Evolutionary conservation across 2,113 vertebrate genomes (phyloP).

Genomic region (Oophaga pumilio): DNA sequence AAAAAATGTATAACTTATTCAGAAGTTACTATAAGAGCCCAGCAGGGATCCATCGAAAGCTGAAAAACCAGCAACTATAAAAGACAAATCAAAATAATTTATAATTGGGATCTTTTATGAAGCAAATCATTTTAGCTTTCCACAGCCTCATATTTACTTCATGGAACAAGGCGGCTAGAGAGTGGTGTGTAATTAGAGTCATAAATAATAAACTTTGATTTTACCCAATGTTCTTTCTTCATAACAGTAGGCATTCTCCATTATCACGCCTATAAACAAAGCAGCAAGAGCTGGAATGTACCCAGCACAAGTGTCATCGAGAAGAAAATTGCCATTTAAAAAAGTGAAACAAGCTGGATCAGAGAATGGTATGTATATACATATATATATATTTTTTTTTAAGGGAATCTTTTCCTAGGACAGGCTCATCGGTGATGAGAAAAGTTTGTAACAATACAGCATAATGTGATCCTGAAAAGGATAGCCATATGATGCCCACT

Average conservation of each 20-base stretch:
- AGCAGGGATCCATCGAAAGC: neutral
- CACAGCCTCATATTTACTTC: neutral
- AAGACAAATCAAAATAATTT: neutral
- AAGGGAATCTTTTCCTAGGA: too few relatives aligned
- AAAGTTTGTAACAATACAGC: too few relatives aligned
- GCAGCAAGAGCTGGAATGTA: neutral
- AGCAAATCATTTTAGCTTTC: neutral
- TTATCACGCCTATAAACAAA: too few relatives aligned
- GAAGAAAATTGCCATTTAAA: neutral
- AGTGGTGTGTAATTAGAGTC: neutral
- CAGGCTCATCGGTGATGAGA: too few relatives aligned
- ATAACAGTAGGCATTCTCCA: neutral
- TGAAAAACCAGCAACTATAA: neutral
- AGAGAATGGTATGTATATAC: too few relatives aligned
- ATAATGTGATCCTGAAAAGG: too few relatives aligned
- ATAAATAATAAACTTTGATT: constrained; percentile 30
- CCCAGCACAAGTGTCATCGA: neutral
- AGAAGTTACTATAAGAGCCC: neutral
- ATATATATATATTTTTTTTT: too few relatives aligned
- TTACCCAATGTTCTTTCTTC: constrained; percentile 19
- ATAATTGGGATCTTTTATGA: constrained; percentile 13
- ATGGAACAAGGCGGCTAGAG: neutral
- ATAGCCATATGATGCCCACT: too few relatives aligned
- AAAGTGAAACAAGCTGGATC: neutral
- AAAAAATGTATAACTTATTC: neutral